Percentiles rank a stretch among this genome's conserved stretches.
These are phyloP conservation scores for Asbolus verrucosus DNA, from an alignment of 1,140 invertebrate species.

Conservation along the genomic window DNA sequence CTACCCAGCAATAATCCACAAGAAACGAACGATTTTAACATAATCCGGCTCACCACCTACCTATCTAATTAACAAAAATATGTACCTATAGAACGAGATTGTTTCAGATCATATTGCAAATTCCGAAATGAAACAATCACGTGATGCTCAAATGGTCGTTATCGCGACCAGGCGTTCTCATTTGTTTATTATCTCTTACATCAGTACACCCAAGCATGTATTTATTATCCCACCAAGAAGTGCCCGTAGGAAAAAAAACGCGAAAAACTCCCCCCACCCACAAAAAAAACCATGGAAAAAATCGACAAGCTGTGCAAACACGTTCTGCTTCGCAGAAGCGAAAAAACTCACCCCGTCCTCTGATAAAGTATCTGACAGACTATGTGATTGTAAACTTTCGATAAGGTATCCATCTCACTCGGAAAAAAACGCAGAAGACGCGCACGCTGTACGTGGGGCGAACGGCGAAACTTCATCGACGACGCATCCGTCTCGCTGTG, in stretches of 20 bases:
- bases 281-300: background rate
- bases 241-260: background rate
- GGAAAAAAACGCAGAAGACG: slow-evolving; percentile 5
- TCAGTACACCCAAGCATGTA: background rate
- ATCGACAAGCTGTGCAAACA: slow-evolving; percentile 11
- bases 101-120: background rate
- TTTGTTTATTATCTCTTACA: slow-evolving; percentile 8
- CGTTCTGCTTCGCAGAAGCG: no score
- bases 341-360: slow-evolving; percentile 33
- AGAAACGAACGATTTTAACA: background rate
- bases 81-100: background rate
- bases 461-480: background rate
- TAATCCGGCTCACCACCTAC: background rate
- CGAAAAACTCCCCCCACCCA: background rate
- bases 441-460: no score
- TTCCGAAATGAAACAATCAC: background rate
- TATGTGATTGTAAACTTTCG: slow-evolving; percentile 49
- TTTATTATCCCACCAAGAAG: background rate
- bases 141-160: background rate
- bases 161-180: background rate
- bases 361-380: slow-evolving; percentile 47
- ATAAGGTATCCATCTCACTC: slow-evolving; percentile 49
- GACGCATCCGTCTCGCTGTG: slow-evolving; percentile 5
- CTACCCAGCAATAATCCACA: background rate
- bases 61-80: background rate